Evolutionary conservation across 2,113 vertebrate genomes (phyloP).

Genomic region (Oryzias woworae): DNA sequence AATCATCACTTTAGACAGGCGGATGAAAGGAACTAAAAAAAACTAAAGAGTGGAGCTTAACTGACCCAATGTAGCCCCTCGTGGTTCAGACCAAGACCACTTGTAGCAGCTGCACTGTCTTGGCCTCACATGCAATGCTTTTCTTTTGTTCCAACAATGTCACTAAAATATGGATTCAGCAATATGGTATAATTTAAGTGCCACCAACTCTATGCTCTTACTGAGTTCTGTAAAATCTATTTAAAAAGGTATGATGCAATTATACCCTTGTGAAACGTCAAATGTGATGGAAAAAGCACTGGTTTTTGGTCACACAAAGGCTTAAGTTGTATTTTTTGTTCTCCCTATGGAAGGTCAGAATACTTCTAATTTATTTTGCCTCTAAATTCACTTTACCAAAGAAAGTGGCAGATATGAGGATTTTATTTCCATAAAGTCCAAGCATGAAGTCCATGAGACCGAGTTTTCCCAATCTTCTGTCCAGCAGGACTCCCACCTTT

Average conservation of each 20-base stretch:
- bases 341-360: slow-evolving; percentile 9
- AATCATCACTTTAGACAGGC: slow-evolving; percentile 65
- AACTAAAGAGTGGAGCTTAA: slow-evolving; percentile 23
- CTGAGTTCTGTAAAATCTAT: slow-evolving; percentile 57
- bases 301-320: slow-evolving; percentile 15
- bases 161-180: not conserved
- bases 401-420: slow-evolving; percentile 56
- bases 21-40: slow-evolving; percentile 53
- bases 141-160: not conserved
- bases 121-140: slow-evolving; percentile 25
- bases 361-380: slow-evolving; percentile 44
- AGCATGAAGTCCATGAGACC: slow-evolving; percentile 25
- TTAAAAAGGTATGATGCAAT: slow-evolving; percentile 70
- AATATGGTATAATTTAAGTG: slow-evolving; percentile 11
- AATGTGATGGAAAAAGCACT: slow-evolving; percentile 44
- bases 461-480: slow-evolving; percentile 66
- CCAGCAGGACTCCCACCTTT: slow-evolving; percentile 58
- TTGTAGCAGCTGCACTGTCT: slow-evolving; percentile 42
- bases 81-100: slow-evolving; percentile 71
- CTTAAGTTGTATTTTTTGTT: slow-evolving; percentile 10
- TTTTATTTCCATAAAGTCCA: slow-evolving; percentile 23
- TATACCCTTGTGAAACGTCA: slow-evolving; percentile 55
- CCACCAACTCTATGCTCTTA: slow-evolving; percentile 38
- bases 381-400: slow-evolving; percentile 48
- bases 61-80: slow-evolving; percentile 55